Conservation (phyloP, 2,797 vertebrate genomes). For the Oreochromis mossambicus region DNA sequence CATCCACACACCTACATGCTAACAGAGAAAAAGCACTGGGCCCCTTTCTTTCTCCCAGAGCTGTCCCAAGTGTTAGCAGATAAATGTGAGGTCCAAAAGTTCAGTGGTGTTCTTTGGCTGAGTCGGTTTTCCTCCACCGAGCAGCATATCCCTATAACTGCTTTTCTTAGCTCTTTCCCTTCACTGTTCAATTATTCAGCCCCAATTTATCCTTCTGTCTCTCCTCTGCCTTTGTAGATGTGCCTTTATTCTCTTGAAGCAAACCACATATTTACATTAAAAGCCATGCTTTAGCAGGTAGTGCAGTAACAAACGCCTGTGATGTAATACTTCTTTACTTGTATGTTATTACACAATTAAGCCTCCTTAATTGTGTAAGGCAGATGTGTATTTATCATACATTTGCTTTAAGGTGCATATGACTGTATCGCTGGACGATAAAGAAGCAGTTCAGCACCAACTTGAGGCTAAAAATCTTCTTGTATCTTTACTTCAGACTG, state of each 20-base stretch:
- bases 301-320: neutral
- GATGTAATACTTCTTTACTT: neutral
- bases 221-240: neutral
- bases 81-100: slow-evolving; percentile 11
- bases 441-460: neutral
- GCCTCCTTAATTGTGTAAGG: neutral
- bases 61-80: slow-evolving; percentile 18
- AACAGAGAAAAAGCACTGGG: neutral
- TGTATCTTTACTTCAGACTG: neutral
- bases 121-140: neutral
- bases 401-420: neutral
- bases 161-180: slow-evolving; percentile 26
- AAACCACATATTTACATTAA: neutral
- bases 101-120: neutral
- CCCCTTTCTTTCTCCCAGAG: neutral
- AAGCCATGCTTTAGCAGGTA: neutral
- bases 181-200: slow-evolving; percentile 41
- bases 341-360: neutral
- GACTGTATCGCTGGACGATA: neutral
- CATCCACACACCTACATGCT: neutral
- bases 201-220: slow-evolving; percentile 18
- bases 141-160: neutral
- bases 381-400: neutral
- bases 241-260: neutral
- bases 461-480: neutral